phyloP scores from a whole-genome alignment of 2,888 invertebrate species.

The Polydrusus pterygomalis region DNA sequence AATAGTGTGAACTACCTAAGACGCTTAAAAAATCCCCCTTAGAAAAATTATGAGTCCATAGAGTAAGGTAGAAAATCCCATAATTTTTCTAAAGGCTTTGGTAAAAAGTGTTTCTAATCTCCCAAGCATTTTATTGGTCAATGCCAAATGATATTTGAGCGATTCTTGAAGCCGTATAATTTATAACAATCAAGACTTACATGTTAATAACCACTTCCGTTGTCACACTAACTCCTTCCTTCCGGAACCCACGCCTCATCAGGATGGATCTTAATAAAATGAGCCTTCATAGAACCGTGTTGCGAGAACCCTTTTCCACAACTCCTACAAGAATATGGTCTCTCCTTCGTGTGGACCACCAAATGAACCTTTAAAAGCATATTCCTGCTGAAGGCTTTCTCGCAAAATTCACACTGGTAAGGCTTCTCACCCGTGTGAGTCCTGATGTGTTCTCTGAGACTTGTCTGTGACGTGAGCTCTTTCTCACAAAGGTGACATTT shows the following conservation, averaged over 20 bases:
- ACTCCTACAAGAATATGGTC: conserved; percentile 73
- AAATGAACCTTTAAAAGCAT: conserved; percentile 72
- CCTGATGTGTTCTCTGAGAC: conserved; percentile 55
- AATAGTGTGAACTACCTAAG: too few species aligned
- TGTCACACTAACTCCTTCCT: background rate
- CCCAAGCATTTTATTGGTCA: too few species aligned
- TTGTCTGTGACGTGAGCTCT: conserved; percentile 18
- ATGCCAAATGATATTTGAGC: too few species aligned
- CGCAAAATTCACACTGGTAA: conserved; percentile 62
- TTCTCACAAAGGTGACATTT: conserved; percentile 55
- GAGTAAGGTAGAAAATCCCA: too few species aligned
- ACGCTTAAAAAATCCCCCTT: too few species aligned
- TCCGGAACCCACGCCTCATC: conserved; percentile 28
- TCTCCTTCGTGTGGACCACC: conserved; percentile 74
- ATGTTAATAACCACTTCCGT: background rate
- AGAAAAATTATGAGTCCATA: too few species aligned
- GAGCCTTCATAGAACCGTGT: conserved; percentile 50
- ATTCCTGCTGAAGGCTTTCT: conserved; percentile 68
- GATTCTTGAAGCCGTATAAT: too few species aligned
- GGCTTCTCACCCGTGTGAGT: conserved; percentile 64
- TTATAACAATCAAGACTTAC: too few species aligned
- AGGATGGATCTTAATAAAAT: conserved; percentile 58
- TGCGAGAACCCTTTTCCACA: conserved; percentile 61
- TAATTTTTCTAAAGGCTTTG: too few species aligned
- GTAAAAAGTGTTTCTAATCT: too few species aligned